Base-by-base conservation (phyloP, 37 sponge, comb jelly and placozoan species). In the Halisarca cf. caerulea region DNA sequence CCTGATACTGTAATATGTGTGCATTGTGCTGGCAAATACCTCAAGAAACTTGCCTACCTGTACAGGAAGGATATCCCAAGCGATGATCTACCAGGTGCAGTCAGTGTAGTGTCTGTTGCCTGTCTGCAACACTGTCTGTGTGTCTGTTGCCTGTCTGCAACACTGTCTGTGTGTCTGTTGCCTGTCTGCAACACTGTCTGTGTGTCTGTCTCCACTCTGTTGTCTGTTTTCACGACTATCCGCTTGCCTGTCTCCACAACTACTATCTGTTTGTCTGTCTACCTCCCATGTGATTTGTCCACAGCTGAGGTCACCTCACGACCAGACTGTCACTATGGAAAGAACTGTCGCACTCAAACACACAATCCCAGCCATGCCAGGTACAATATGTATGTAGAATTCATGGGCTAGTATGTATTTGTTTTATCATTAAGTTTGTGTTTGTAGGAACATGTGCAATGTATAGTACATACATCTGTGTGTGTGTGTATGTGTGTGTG, bases 291-390 rank as follows among this genome's bases (percentile, higher is more conserved):
- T 80, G 23, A 17, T 51, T 3, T 51, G 15, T n/a, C 30, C 2
- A 28, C 47, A 93, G 93, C 17, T 41, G 78, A 33, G 32, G 95
- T 94, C 15, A 89, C 92, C 39, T 45, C 80, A 8, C 62, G 97
- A n/a, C 74, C 81, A 33, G 85, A 91, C 86, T 97, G 97, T 84
- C 82, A 92, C 75, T 97, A 82, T 80, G 97, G 97, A 2, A 86
- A 70, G 42, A 70, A 92, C 73, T 97, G 97, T 35, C 55, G 93
- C 6, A 97, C 97, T 30, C 97, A 97, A 73, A 40, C 38, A 15
- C 88, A 88, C 82, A 94, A 88, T 11, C 81, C 86, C 0, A 32
- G 23, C 36, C 97, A 97, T 85, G 97, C 97, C 41, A 59, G 64
- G 92, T 92, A 51, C 57, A 88, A 81, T 11, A 17, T 20, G 17